A percentile compares a stretch with the other conserved stretches of the same genome.
phyloP scores from a whole-genome alignment of 2,113 vertebrate species.

The Octodon degus region DNA sequence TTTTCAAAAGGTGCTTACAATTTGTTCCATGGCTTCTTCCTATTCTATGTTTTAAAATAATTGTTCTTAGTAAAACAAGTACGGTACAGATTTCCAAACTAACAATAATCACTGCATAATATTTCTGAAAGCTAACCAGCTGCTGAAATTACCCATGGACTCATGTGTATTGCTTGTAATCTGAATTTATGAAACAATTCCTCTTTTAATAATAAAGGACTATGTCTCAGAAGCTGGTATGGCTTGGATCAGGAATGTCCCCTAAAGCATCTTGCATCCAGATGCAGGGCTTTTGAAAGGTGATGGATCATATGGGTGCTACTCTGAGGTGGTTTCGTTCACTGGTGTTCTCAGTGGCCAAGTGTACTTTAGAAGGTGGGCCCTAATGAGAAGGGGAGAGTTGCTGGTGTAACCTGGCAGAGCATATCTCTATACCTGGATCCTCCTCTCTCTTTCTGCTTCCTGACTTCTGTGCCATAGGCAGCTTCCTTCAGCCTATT shows the following conservation, averaged over 20 bases:
- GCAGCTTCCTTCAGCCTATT: not conserved
- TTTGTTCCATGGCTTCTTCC: not conserved
- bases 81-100: not conserved
- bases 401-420: not conserved
- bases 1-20: not conserved
- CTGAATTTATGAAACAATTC: not conserved
- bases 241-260: not conserved
- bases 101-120: not conserved
- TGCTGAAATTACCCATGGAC: not conserved
- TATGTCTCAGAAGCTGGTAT: not conserved
- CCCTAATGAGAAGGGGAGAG: not conserved
- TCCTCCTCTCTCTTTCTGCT: not conserved
- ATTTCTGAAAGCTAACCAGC: not conserved
- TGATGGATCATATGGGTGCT: not conserved
- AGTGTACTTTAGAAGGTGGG: not conserved
- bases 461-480: not conserved
- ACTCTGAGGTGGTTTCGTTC: not conserved
- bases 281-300: not conserved
- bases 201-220: not conserved
- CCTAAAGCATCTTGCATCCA: not conserved
- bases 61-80: not conserved
- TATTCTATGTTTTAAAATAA: not conserved
- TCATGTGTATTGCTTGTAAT: not conserved
- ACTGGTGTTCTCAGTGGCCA: not conserved
- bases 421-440: not conserved